A percentile compares a stretch with the other conserved stretches of the same genome.
Conservation (phyloP, 2,113 vertebrate species). For the Rhegmatorhina hoffmannsi region DNA sequence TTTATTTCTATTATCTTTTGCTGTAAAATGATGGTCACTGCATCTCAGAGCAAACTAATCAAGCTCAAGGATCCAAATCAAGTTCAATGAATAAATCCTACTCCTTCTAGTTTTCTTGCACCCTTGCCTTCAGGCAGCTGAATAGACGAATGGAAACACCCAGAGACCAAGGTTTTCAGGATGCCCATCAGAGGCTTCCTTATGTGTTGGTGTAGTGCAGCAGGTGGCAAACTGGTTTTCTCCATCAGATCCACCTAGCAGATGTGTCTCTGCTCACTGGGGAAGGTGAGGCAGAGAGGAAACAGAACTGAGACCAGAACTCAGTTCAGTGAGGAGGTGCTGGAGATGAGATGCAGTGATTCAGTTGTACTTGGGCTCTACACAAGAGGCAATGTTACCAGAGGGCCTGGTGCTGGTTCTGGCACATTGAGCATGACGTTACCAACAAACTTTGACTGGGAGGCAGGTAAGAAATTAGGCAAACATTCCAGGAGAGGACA, state of each 20-base stretch:
- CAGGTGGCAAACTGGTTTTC: neutral
- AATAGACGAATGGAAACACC: neutral
- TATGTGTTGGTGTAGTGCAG: neutral
- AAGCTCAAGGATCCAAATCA: neutral
- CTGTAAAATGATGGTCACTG: neutral
- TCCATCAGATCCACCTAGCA: neutral
- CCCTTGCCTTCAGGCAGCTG: neutral
- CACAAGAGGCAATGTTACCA: fast-evolving
- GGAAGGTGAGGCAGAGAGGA: neutral
- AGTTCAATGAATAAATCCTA: neutral
- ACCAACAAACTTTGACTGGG: neutral
- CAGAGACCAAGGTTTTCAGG: neutral
- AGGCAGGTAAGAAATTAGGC: neutral
- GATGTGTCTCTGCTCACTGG: neutral
- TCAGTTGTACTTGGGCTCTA: neutral
- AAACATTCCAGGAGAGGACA: neutral
- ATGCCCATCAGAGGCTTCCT: neutral
- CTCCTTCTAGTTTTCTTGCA: neutral
- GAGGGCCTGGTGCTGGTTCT: neutral
- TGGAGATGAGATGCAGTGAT: neutral
- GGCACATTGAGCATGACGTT: neutral
- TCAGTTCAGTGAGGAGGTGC: neutral
- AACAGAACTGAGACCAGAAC: neutral
- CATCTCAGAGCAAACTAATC: neutral
- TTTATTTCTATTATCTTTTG: neutral